Conservation (phyloP, 1,140 invertebrate species). For the Cydia pomonella region DNA sequence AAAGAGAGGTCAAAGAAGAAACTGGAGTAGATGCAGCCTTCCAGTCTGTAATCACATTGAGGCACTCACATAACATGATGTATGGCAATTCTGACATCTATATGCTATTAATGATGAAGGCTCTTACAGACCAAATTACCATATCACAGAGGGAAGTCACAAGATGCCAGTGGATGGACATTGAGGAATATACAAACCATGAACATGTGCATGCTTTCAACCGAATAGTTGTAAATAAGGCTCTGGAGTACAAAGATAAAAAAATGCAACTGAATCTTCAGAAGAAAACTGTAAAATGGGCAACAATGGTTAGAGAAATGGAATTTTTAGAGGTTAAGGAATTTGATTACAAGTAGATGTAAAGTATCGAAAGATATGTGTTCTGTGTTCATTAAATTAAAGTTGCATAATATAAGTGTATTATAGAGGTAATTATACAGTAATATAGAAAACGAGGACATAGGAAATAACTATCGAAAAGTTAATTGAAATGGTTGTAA, state of each 20-base stretch:
- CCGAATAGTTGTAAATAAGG: conserved; percentile 84
- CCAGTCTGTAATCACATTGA: conserved; percentile 87
- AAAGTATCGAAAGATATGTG: neutral
- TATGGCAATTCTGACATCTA: conserved; percentile 94
- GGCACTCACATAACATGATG: conserved; percentile 86
- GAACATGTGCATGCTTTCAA: conserved; percentile 89
- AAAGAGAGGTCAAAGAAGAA: conserved; percentile 94
- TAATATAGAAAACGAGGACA: no score
- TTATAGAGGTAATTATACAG: no score
- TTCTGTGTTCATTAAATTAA: neutral
- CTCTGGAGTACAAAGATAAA: conserved; percentile 83
- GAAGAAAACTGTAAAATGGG: conserved; percentile 69
- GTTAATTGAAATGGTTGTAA: no score
- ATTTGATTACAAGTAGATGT: conserved; percentile 43
- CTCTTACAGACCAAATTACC: conserved; percentile 83
- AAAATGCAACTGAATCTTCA: conserved; percentile 82
- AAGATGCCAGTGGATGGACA: conserved; percentile 91
- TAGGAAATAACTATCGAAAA: no score
- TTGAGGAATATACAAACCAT: conserved; percentile 87
- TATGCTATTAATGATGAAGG: conserved; percentile 87
- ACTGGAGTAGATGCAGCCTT: conserved; percentile 91
- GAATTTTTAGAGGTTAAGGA: conserved; percentile 56
- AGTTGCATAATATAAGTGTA: neutral
- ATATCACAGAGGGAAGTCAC: conserved; percentile 88
- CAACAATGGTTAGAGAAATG: conserved; percentile 58